phyloP scores from a whole-genome alignment of 2,113 vertebrate genomes.

The Philantomba maxwellii region DNA sequence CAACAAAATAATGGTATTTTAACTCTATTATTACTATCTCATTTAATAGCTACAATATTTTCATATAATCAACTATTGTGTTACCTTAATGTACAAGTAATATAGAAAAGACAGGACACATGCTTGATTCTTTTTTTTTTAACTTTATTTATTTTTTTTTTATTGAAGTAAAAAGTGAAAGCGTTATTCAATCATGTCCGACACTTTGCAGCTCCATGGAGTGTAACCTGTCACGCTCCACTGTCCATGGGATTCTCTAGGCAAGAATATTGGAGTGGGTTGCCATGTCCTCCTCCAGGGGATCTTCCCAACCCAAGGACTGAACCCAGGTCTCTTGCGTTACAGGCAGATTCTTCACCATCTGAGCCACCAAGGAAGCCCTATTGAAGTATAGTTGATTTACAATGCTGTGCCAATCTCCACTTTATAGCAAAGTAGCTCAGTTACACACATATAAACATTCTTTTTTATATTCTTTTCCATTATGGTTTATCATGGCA shows the following conservation, averaged over 20 bases:
- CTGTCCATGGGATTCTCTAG: background rate
- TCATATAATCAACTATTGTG: background rate
- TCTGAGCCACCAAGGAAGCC: background rate
- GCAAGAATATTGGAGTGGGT: background rate
- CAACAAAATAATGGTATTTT: background rate
- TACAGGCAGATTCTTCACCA: background rate
- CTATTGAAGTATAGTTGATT: background rate
- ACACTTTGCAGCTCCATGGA: background rate
- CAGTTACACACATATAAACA: background rate
- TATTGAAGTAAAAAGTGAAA: background rate
- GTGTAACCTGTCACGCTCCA: background rate
- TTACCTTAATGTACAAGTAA: background rate
- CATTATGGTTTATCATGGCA: background rate
- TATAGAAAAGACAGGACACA: background rate
- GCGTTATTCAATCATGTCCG: background rate
- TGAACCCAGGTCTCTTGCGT: background rate
- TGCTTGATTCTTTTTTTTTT: background rate
- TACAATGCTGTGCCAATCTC: background rate
- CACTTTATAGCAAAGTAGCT: background rate
- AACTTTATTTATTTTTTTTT: background rate
- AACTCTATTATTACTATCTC: background rate
- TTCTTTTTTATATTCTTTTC: background rate
- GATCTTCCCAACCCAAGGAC: background rate
- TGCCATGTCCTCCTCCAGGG: background rate
- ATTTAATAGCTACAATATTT: background rate